A percentile compares a stretch with the other conserved stretches of the same genome.
Evolutionary conservation across 2,113 vertebrate genomes (phyloP).

Genomic region (Scytalopus superciliaris): DNA sequence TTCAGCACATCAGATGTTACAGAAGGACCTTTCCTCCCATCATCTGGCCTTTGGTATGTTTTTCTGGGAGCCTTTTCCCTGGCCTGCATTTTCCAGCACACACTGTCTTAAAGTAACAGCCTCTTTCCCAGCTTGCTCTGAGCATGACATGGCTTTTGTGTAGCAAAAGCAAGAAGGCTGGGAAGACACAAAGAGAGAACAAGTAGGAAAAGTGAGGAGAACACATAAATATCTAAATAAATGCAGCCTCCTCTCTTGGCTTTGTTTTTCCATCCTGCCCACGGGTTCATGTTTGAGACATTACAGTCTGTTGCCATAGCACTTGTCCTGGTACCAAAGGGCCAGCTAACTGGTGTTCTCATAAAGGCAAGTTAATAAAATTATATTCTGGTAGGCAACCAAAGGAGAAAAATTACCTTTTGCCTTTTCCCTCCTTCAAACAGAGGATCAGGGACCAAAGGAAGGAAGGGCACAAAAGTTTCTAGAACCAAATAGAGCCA

Average conservation of each 20-base stretch:
- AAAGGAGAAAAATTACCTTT: background rate
- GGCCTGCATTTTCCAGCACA: background rate
- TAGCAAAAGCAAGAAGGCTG: background rate
- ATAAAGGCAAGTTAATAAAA: background rate
- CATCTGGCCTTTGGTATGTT: background rate
- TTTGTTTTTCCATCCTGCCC: background rate
- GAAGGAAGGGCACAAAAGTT: background rate
- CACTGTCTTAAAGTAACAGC: background rate
- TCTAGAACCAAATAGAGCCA: background rate
- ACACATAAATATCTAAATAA: background rate
- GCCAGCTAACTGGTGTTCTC: background rate
- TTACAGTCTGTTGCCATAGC: conserved; percentile 16
- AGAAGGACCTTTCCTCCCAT: background rate
- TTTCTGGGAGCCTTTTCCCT: background rate
- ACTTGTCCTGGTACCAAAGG: background rate
- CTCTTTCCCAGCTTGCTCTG: background rate
- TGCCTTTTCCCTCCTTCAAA: background rate
- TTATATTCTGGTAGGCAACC: background rate
- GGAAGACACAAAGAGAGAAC: background rate
- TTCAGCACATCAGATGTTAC: background rate
- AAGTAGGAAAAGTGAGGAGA: background rate
- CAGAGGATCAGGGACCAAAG: background rate
- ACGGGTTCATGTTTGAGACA: background rate
- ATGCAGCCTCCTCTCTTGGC: background rate
- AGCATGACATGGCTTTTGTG: background rate